Base-by-base conservation (phyloP, 2,797 vertebrate species). In the Miichthys miiuy region DNA sequence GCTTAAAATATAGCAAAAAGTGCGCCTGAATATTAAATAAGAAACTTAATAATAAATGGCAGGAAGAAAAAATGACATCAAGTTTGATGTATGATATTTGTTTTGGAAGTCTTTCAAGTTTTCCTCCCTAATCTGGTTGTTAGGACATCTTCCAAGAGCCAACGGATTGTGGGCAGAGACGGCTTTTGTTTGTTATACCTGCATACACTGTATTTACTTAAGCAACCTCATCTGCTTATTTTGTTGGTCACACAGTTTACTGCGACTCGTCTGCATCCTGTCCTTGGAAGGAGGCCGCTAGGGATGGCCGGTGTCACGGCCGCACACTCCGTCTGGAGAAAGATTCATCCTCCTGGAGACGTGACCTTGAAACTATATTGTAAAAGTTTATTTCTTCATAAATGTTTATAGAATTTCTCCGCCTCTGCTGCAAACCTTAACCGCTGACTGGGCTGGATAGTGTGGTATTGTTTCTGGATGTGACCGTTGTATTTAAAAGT, bases 151-250 rank as follows among this genome's bases (percentile, higher is more conserved):
- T 70, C 20, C 61, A 42, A 10, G 41, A 65, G 61, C 23, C 55
- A 21, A 8, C 34, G 63, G 68, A 46, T 20, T 52, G 47, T 27
- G 41, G 54, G 58, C 34, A 54, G 83, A 62, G 65, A 77, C 74
- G 84, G 52, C 75, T 85, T 79, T 20, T 86, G 78, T 88, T 93
- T 92, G 85, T 90, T 91, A 83, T 86, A 89, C 82, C 77, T 86
- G 56, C 62, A 68, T 85, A 79, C 77, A 46, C 80, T 83, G 71
- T 72, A 81, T 91, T 93, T 89, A 90, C 88, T 85, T 68, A 86
- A 82, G 74, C 78, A 70, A 84, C 81, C 89, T 88, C 71, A 47
- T 69, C 57, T 91, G 92, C 90, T 93, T 93, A 91, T 93, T 94
- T 91, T 91, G 86, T 83, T 82, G 90, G 86, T 85, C 25, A 34